phyloP scores from a whole-genome alignment of 2,797 vertebrate species.

The Esox lucius region DNA sequence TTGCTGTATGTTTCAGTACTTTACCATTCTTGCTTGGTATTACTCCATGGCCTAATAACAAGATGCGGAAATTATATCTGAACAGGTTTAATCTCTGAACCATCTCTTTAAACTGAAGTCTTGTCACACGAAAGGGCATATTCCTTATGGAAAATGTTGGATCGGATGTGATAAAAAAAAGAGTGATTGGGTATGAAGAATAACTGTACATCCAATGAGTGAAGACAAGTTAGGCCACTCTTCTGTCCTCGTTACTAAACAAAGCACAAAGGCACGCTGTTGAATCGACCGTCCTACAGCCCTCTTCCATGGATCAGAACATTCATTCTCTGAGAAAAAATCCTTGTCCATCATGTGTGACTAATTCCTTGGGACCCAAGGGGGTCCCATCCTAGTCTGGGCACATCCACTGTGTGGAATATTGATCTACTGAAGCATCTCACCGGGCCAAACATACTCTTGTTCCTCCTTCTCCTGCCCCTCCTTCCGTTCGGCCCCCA shows the following conservation, averaged over 20 bases:
- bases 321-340: too few relatives aligned
- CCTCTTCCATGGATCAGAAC: too few relatives aligned
- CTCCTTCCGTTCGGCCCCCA: neutral
- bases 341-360: conserved; percentile 35
- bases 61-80: too few relatives aligned
- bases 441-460: neutral
- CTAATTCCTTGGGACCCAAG: conserved; percentile 33
- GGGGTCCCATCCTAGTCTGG: conserved; percentile 22
- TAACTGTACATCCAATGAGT: too few relatives aligned
- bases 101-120: neutral
- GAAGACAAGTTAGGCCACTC: too few relatives aligned
- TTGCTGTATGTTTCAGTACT: neutral
- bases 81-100: neutral
- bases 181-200: neutral
- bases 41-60: neutral
- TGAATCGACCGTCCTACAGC: too few relatives aligned
- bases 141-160: neutral
- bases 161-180: neutral
- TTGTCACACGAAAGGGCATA: neutral
- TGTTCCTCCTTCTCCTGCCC: too few relatives aligned
- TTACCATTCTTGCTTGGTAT: neutral
- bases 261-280: too few relatives aligned
- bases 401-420: neutral
- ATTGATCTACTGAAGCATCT: conserved; percentile 1
- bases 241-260: too few relatives aligned